A percentile compares a stretch with the other conserved stretches of the same genome.
Conservation (phyloP, 2,113 vertebrate genomes). For the Hydrolagus affinis region DNA sequence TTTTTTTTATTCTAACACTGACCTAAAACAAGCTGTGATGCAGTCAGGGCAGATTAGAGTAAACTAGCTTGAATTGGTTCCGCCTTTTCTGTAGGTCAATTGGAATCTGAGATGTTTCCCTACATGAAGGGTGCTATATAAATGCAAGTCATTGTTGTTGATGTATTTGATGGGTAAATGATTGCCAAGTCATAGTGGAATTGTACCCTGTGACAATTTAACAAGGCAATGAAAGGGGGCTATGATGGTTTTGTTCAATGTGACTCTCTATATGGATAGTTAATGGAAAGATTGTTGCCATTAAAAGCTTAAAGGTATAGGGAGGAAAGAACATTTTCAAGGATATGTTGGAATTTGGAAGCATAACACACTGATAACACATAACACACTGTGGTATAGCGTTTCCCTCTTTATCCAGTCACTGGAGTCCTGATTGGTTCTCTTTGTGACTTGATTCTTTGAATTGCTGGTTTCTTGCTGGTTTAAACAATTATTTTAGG, state of each 20-base stretch:
- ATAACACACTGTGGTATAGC: too few species aligned
- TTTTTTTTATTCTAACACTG: slow-evolving; percentile 21
- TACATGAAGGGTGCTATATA: too few species aligned
- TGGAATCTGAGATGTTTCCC: slow-evolving; percentile 12
- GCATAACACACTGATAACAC: too few species aligned
- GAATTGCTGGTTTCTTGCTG: too few species aligned
- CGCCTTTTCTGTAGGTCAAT: neutral
- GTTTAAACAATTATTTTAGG: too few species aligned
- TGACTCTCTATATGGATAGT: neutral
- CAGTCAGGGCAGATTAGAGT: slow-evolving; percentile 19
- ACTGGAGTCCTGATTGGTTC: too few species aligned
- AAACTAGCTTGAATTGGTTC: slow-evolving; percentile 8
- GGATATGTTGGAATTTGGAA: too few species aligned
- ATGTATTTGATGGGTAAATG: neutral
- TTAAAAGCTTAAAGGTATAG: neutral
- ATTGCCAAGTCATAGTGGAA: neutral
- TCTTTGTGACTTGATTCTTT: too few species aligned
- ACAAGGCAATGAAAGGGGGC: neutral
- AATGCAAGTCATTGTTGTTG: neutral
- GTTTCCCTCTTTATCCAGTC: too few species aligned
- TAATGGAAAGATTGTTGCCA: neutral
- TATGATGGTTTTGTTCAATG: neutral
- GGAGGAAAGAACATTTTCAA: neutral
- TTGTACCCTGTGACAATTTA: neutral
- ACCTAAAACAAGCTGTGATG: neutral